Conservation (phyloP, 2,113 vertebrate genomes). For the Rhinolophus ferrumequinum region DNA sequence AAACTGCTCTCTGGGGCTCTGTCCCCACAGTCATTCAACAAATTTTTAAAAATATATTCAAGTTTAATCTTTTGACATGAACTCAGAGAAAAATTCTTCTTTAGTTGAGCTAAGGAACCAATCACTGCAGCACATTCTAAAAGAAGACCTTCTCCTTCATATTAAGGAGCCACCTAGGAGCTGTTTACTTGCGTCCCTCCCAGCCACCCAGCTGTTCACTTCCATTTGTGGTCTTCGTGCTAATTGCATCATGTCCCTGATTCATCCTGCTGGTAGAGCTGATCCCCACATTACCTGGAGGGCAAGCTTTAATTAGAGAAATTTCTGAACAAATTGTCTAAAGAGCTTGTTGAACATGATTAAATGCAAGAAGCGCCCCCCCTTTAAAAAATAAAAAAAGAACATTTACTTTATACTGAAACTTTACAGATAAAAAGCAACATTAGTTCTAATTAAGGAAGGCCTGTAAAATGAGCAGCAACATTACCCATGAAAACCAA, state of each 20-base stretch:
- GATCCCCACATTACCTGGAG: constrained; percentile 88
- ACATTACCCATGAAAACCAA: constrained; percentile 61
- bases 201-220: constrained; percentile 86
- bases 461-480: constrained; percentile 64
- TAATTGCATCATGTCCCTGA: constrained; percentile 90
- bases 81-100: neutral
- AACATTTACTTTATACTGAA: constrained; percentile 80
- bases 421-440: constrained; percentile 72
- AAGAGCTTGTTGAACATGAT: constrained; percentile 87
- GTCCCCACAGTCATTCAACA: too few species aligned
- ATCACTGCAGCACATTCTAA: neutral
- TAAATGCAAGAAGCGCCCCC: constrained; percentile 80
- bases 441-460: constrained; percentile 82
- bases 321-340: constrained; percentile 89
- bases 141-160: constrained; percentile 46
- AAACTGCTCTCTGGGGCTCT: too few species aligned
- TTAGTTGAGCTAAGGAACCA: constrained; percentile 24
- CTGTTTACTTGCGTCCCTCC: constrained; percentile 82
- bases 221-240: constrained; percentile 86
- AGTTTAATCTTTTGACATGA: neutral
- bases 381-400: constrained; percentile 62
- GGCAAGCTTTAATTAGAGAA: constrained; percentile 88
- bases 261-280: constrained; percentile 89
- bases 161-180: constrained; percentile 79
- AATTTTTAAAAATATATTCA: neutral